Evolutionary conservation across 2,888 invertebrate genomes (phyloP), one percentile per base, ranked within the genome.

Genomic region (Poecilus cupreus): DNA sequence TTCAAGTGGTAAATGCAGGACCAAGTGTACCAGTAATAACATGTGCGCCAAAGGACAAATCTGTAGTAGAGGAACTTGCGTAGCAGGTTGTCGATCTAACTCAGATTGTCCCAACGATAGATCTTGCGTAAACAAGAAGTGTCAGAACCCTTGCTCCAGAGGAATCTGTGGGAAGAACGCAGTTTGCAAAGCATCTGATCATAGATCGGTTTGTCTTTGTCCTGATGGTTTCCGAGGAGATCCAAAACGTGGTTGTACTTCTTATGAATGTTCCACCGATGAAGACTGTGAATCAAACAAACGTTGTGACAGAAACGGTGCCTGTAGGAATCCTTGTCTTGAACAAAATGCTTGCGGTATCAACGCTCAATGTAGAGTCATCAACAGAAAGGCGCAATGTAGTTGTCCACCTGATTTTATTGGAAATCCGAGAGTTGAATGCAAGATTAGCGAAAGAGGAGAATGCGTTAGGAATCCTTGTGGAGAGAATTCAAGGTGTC

Each of bases 161-260:
- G 90, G 91, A 13, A 93, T 95, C 0, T 97, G 97, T 85, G 97
- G 97, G 3, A 92, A 92, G 84, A 94, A 95, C 87, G 96, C 97
- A 0, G 87, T 95, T 0, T 97, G 97, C 87, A 92, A 93, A 83
- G 93, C 95, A 0, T 93, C 94, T 1, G 94, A 95, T 84, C 97
- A 97, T 88, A 92, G 95, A 51, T 94, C 96, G 57, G 92, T 97
- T 2, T 97, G 97, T 87, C 92, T 96, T 82, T 97, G 97, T 87
- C 96, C 96, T 0, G 95, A 96, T 86, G 96, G 97, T 13, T 96
- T 92, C 86, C 94, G 94, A 84, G 96, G 96, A 0, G 95, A 96
- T 87, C 96, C 96, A 0, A 92, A 92, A 81, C 93, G 92, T 83
- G 92, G 93, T 86, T 96, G 96, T 85, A 92, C 92, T 82, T 92